Conservation (phyloP, 1,140 invertebrate species). For the Pygmarrhopalites habei region DNA sequence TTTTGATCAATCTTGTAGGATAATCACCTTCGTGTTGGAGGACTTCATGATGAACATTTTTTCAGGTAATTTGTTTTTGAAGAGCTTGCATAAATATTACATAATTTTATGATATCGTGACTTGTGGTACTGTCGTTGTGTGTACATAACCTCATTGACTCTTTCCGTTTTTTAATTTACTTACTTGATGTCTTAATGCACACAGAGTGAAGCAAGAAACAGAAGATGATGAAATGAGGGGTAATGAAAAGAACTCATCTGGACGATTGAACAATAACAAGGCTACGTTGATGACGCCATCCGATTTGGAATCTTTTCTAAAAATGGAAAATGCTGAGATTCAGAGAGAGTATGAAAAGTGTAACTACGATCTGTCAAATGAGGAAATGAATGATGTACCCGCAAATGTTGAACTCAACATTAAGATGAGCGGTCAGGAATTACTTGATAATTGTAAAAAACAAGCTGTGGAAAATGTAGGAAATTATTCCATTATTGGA, state of each 20-base stretch:
- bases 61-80: neutral
- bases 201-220: constrained; percentile 1
- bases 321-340: constrained; percentile 6
- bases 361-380: neutral
- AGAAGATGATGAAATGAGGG: neutral
- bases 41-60: constrained; percentile 8
- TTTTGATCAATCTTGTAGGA: too few relatives aligned
- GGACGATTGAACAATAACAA: neutral
- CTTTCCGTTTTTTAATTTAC: neutral
- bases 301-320: constrained; percentile 2
- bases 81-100: too few relatives aligned
- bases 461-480: constrained; percentile 45
- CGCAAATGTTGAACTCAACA: constrained; percentile 23
- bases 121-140: too few relatives aligned
- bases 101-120: too few relatives aligned
- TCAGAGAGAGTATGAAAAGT: constrained; percentile 1
- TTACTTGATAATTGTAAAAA: constrained; percentile 47
- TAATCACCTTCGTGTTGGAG: too few relatives aligned
- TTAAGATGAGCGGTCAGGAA: constrained; percentile 45
- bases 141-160: neutral
- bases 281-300: constrained; percentile 5
- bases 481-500: constrained; percentile 49
- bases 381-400: neutral
- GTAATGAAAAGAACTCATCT: neutral
- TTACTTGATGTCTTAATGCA: neutral